Conservation (phyloP, 37 sponge, comb jelly and placozoan species). For the Halisarca cf. caerulea region DNA sequence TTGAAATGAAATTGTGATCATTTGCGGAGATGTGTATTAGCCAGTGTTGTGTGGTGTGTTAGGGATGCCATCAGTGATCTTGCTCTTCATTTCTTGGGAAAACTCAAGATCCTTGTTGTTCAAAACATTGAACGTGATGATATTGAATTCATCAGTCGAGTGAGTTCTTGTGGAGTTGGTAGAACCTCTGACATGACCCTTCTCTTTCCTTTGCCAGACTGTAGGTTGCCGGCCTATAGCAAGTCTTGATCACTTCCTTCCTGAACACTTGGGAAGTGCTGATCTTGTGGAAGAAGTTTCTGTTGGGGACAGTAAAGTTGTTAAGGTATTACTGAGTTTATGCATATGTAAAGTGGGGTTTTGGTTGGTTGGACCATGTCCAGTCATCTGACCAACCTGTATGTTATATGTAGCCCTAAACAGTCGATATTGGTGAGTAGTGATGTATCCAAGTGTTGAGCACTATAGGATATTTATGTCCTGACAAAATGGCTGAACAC, state of each 20-base stretch:
- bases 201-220: constrained; percentile 48
- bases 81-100: constrained; percentile 96
- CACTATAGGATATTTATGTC: no score
- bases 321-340: constrained; percentile 75
- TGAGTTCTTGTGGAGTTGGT: neutral
- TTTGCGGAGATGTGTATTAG: no score
- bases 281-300: constrained; percentile 94
- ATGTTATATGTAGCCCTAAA: neutral
- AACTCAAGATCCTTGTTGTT: constrained; percentile 96
- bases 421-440: no score
- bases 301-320: constrained; percentile 83
- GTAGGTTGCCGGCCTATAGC: constrained; percentile 95
- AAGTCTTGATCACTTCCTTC: constrained; percentile 95
- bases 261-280: constrained; percentile 91
- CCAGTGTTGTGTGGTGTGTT: no score
- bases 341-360: neutral
- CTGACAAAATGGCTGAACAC: no score
- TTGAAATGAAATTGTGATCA: no score
- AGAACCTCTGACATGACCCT: neutral
- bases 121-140: constrained; percentile 97
- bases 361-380: no score
- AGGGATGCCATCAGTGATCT: constrained; percentile 98
- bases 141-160: constrained; percentile 93
- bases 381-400: no score
- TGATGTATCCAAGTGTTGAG: no score